These are phyloP conservation scores for Cheilosia vernalis DNA, from an alignment of 2,888 invertebrate genomes.

Conservation along the genomic window DNA sequence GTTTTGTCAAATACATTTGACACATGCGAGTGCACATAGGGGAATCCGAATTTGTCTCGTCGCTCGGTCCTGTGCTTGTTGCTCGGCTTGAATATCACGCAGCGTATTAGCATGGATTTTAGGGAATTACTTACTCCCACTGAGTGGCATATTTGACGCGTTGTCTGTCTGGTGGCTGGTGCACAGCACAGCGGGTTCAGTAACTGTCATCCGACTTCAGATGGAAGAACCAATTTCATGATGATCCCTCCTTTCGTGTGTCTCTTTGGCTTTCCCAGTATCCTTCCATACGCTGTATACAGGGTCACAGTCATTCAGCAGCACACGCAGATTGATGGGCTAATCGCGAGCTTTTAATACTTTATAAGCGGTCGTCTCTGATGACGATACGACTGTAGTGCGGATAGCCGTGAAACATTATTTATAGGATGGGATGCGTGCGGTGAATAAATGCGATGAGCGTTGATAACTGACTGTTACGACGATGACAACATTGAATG, in stretches of 20 bases:
- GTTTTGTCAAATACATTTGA: conserved; percentile 50
- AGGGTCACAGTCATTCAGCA: background rate
- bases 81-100: conserved; percentile 44
- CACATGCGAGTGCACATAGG: conserved; percentile 12
- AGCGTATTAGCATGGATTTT: conserved; percentile 58
- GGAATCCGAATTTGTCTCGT: conserved; percentile 18
- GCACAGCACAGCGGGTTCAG: background rate
- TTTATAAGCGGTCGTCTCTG: conserved; percentile 55
- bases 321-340: conserved; percentile 60
- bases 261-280: background rate
- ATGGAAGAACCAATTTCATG: conserved; percentile 47
- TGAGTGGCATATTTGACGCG: conserved; percentile 64
- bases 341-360: conserved; percentile 69
- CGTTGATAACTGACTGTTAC: conserved; percentile 45
- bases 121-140: conserved; percentile 45
- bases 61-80: conserved; percentile 47
- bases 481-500: conserved; percentile 41
- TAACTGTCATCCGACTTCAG: conserved; percentile 39
- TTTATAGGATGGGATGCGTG: conserved; percentile 49
- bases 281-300: background rate
- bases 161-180: conserved; percentile 10
- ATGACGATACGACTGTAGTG: conserved; percentile 30
- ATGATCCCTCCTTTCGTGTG: conserved; percentile 10
- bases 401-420: conserved; percentile 34
- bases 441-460: conserved; percentile 48